Base-by-base conservation (phyloP, 2,888 invertebrate species). In the Pharmacophagus antenor region DNA sequence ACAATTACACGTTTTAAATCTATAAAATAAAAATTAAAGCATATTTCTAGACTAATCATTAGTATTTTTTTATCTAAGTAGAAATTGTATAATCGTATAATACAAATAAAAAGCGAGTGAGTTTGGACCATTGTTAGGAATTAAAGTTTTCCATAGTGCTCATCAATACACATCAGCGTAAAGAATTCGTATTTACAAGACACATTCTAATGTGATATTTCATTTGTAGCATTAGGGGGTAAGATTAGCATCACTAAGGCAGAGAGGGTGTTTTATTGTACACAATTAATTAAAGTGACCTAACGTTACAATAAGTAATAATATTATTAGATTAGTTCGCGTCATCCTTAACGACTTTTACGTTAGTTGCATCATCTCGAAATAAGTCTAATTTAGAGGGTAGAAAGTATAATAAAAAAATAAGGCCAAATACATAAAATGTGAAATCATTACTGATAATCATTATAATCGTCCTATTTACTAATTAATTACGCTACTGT, bases 61-160 rank as follows among this genome's bases (percentile, higher is more conserved):
- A 68, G 10, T 10, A 31, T 69, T 71, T 67, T 70, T 79, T 87
- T 87, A 86, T 79, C 88, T 88, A 88, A 77, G 87, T 88, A 88
- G 82, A 87, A 82, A 85, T 81, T 85, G 86, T 88, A 87, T 85
- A 87, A 81, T 87, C 77, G 77, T 88, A 87, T 86, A 87, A 85
- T 88, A 89, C 87, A 89, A 88, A 88, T 88, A 76, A 88, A 84
- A 88, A 88, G 88, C 88, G 76, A 87, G 86, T 86, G 85, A 87
- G 85, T 88, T 89, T 89, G 89, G 89, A 89, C 89, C 89, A 88
- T 89, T 88, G 85, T 85, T 88, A 89, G 89, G 88, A 89, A 89
- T 88, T 82, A 71, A 82, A 84, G 85, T 84, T 85, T 85, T 88
- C 88, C 88, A 81, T 85, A 83, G 86, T 87, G 87, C 85, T 82